A percentile compares a stretch with the other conserved stretches of the same genome.
Conservation (phyloP, 2,888 invertebrate genomes). For the Halocaridina rubra region DNA sequence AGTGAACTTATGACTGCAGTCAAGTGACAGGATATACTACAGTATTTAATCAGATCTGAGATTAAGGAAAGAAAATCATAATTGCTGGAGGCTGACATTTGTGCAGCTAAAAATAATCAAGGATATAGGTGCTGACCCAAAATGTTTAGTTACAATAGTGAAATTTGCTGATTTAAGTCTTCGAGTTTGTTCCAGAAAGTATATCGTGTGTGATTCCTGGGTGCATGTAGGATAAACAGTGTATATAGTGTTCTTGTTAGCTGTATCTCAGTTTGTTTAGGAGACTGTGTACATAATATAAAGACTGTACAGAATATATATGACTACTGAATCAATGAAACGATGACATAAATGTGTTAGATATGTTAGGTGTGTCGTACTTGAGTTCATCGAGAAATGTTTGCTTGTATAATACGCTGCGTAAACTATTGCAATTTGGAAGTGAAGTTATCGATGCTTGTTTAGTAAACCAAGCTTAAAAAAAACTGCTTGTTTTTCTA, state of each 20-base stretch:
- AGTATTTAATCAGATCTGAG: background rate
- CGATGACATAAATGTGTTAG: no score
- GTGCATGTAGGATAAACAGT: constrained; percentile 34
- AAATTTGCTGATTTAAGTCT: no score
- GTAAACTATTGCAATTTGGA: no score
- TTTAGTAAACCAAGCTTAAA: background rate
- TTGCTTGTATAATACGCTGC: constrained; percentile 27
- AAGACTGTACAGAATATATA: no score
- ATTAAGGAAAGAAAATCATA: background rate
- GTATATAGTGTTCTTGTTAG: constrained; percentile 45
- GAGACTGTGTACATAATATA: constrained; percentile 35
- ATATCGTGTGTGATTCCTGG: constrained; percentile 32
- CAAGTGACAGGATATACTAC: no score
- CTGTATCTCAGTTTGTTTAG: constrained; percentile 5
- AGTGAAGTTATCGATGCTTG: no score
- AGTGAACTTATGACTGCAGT: no score
- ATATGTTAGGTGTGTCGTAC: no score
- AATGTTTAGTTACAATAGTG: no score
- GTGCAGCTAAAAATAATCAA: background rate
- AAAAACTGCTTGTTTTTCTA: no score
- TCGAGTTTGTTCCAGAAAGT: background rate
- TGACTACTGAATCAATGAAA: no score
- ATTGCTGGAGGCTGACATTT: background rate
- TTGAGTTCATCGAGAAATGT: background rate
- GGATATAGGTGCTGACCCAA: background rate